Percentiles rank a stretch among this genome's conserved stretches.
Evolutionary conservation across 2,113 vertebrate genomes (phyloP).

Genomic region (Progne subis): DNA sequence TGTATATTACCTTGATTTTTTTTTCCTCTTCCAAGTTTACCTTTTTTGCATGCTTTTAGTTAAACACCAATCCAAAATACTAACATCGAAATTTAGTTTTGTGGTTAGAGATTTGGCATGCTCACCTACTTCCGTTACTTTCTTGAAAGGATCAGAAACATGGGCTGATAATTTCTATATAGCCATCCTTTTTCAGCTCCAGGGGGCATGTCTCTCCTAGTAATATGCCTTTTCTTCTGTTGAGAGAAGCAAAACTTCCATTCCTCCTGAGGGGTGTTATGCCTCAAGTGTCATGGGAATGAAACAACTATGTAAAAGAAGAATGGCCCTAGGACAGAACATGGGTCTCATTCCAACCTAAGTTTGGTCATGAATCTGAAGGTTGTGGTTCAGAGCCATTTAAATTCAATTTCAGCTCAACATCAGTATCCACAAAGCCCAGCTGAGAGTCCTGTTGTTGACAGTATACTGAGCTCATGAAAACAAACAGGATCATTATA

Average conservation of each 20-base stretch:
- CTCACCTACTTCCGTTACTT: not conserved
- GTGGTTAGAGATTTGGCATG: not conserved
- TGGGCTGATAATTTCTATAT: not conserved
- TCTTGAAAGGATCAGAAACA: not conserved
- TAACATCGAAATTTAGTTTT: not conserved
- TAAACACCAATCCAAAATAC: not conserved
- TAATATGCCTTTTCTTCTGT: not conserved
- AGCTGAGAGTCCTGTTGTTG: slow-evolving; percentile 28
- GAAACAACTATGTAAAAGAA: not conserved
- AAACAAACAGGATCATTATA: slow-evolving; percentile 41
- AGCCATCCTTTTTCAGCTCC: not conserved
- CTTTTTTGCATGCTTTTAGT: not conserved
- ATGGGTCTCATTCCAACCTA: not conserved
- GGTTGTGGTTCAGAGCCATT: not conserved
- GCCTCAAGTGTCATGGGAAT: not conserved
- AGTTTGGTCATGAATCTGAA: slow-evolving; percentile 30
- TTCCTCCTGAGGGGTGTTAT: not conserved
- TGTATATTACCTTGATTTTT: not conserved
- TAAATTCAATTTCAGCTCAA: slow-evolving; percentile 27
- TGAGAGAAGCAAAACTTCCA: not conserved
- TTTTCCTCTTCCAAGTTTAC: not conserved
- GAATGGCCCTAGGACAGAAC: not conserved
- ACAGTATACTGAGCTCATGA: slow-evolving; percentile 48
- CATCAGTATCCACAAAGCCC: slow-evolving; percentile 13
- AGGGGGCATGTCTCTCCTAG: not conserved